phyloP scores from a whole-genome alignment of 1,140 invertebrate genomes.

The Listronotus bonariensis region DNA sequence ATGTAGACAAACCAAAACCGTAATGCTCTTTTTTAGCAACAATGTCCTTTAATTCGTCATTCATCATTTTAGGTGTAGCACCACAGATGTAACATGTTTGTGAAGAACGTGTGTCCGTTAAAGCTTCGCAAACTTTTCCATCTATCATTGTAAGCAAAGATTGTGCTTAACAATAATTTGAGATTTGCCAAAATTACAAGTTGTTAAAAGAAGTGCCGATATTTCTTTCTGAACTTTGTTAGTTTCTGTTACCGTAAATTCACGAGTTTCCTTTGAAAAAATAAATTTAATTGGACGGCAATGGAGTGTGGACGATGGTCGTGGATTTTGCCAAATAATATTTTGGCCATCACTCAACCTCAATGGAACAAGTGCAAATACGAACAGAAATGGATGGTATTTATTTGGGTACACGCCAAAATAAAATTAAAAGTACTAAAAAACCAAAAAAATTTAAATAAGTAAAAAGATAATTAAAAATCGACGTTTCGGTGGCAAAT shows the following conservation, averaged over 20 bases:
- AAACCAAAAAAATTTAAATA: too few species aligned
- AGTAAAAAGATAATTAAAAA: too few species aligned
- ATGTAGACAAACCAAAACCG: slow-evolving; percentile 3
- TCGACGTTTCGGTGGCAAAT: too few species aligned
- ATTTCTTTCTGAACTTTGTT: slow-evolving; percentile 29
- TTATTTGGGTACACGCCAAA: too few species aligned
- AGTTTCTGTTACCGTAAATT: slow-evolving; percentile 27
- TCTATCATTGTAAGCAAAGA: slow-evolving; percentile 49
- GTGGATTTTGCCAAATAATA: slow-evolving; percentile 38
- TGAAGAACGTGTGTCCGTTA: slow-evolving; percentile 41
- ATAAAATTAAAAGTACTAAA: too few species aligned
- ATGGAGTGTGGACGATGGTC: slow-evolving; percentile 26
- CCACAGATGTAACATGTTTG: slow-evolving; percentile 42
- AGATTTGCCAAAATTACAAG: neutral
- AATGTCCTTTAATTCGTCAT: neutral
- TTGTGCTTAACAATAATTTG: slow-evolving; percentile 24
- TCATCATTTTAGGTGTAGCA: slow-evolving; percentile 24
- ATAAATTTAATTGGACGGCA: slow-evolving; percentile 36
- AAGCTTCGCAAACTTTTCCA: slow-evolving; percentile 49
- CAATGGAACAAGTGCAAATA: slow-evolving; percentile 31
- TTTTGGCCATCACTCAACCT: neutral
- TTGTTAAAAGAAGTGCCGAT: neutral
- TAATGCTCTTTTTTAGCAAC: neutral
- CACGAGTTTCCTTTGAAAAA: slow-evolving; percentile 23
- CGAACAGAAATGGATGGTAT: too few species aligned